These are phyloP conservation scores for Brachionichthys hirsutus DNA, from an alignment of 2,113 vertebrate genomes.

Conservation along the genomic window DNA sequence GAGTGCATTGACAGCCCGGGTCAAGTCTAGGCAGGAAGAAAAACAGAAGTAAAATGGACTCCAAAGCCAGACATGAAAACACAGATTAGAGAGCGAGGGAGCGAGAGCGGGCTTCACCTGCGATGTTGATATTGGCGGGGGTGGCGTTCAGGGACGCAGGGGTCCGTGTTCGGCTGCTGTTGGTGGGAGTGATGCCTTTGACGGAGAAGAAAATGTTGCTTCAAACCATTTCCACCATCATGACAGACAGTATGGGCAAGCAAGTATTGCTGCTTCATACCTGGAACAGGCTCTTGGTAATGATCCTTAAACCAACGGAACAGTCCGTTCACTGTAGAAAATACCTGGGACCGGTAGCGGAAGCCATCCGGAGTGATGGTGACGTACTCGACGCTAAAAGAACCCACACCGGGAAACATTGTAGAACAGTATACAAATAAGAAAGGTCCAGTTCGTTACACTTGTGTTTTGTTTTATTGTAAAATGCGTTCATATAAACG, in stretches of 20 bases:
- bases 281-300: conserved; percentile 96
- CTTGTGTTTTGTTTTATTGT: too few species aligned
- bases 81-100: too few species aligned
- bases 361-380: conserved; percentile 97
- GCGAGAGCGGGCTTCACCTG: conserved; percentile 76
- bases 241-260: neutral
- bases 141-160: conserved; percentile 95
- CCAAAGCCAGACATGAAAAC: neutral
- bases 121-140: conserved; percentile 96
- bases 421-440: too few species aligned
- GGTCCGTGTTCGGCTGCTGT: conserved; percentile 93
- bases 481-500: too few species aligned
- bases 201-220: neutral
- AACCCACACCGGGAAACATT: neutral
- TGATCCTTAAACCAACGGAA: conserved; percentile 99
- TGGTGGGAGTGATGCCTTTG: conserved; percentile 92
- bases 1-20: conserved; percentile 91
- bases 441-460: too few species aligned
- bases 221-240: neutral
- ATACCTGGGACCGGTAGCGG: conserved; percentile 95
- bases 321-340: conserved; percentile 92
- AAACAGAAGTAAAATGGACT: neutral
- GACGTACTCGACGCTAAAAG: conserved; percentile 89
- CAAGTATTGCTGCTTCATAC: conserved; percentile 57
- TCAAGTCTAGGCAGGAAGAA: conserved; percentile 82